Base-by-base conservation (phyloP, 1,140 invertebrate species). In the Drosophila sproati region DNA sequence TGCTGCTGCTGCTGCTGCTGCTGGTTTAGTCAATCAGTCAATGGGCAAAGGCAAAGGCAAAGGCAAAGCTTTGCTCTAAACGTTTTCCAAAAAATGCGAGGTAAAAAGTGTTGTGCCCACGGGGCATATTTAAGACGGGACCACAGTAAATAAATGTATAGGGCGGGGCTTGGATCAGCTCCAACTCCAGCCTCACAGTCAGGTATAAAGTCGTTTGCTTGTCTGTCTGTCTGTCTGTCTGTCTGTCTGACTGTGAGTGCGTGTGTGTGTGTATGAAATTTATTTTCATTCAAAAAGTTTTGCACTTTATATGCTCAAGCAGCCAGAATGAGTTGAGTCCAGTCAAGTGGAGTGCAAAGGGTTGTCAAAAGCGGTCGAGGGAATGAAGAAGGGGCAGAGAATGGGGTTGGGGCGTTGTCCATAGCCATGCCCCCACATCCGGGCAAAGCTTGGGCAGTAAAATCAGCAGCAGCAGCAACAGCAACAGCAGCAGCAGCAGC, bases 261-360 rank as follows among this genome's bases (percentile, higher is more conserved):
- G 75, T 31, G 34, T 51, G 35, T 69, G 29, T 73, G 75, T 83
- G 82, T 86, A 66, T 78, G 82, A 81, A 85, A 86, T 86, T 78
- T 81, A 80, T 85, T 86, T 85, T 85, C 82, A 85, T 85, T 86
- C 78, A 85, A 85, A 86, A 85, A 86, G 78, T 85, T 85, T 85
- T 72, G 73, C 64, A 73, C 71, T 73, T 68, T 60, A 68, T 51
- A 32, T 73, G 70, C 70, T 67, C 70, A 66, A 57, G 70, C 70
- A 72, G 54, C 12, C 62, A 55, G 55, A 68, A 47, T 68, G 71
- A 67, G 63, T 73, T 32, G 39, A 73, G 55, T 47, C 51, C 7
- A 48, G 52, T 45, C 37, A 41, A 52, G 67, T 57, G 5, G 32
- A 66, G 43, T 34, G 52, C 20, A 41, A 56, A 43, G 35, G 34